Conservation (phyloP, 2,113 vertebrate species). For the Atherinomorus stipes region DNA sequence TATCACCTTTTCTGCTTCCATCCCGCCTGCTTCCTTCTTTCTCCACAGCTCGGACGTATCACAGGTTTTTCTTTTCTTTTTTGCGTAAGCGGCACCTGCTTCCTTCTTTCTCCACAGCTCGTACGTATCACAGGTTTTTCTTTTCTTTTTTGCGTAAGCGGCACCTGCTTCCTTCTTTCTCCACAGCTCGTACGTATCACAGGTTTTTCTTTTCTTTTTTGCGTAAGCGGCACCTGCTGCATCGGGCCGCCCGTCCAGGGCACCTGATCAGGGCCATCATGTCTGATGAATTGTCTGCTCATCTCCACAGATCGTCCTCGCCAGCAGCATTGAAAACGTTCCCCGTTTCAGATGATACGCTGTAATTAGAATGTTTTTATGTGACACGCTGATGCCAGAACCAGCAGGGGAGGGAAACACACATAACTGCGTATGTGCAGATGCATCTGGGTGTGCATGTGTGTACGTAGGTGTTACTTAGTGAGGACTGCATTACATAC, state of each 20-base stretch:
- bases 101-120: no score
- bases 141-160: no score
- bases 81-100: no score
- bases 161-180: no score
- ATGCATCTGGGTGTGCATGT: background rate
- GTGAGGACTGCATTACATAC: no score
- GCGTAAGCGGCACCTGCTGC: background rate
- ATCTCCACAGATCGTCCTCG: conserved; percentile 12
- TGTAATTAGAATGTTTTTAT: conserved; percentile 46
- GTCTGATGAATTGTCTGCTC: background rate
- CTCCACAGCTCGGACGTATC: no score
- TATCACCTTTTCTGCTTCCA: no score
- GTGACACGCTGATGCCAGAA: conserved; percentile 5
- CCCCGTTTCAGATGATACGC: conserved; percentile 9
- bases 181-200: no score
- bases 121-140: no score
- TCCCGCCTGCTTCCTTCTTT: no score
- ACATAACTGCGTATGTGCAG: conserved; percentile 32
- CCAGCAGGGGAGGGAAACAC: conserved; percentile 8
- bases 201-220: no score
- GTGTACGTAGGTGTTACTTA: background rate
- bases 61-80: no score
- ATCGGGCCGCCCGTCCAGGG: background rate
- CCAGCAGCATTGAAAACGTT: background rate
- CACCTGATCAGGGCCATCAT: conserved; percentile 19